Evolutionary conservation across 2,113 vertebrate species (phyloP), one percentile per base, ranked within the genome.

Genomic region (Macquaria australasica): DNA sequence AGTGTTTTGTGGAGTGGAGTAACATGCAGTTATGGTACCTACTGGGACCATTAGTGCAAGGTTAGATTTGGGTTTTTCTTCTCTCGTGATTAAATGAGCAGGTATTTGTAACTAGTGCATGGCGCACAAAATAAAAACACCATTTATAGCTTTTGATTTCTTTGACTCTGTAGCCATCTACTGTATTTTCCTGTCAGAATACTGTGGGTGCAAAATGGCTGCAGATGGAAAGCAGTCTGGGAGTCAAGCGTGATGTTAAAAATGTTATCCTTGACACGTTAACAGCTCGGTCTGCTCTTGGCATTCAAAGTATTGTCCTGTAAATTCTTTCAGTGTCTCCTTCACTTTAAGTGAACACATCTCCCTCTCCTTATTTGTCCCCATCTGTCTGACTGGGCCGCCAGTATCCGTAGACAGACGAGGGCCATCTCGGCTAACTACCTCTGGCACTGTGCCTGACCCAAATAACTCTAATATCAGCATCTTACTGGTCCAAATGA

Each of bases 391-490:
- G 58, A 79, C 21, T 31, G 48, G 74, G 45, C 74, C 39, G 68
- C 64, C 68, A 73, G 70, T 79, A 48, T 86, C 70, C 78, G 58
- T 9, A 48, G 63, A 86, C 77, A 73, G 84, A 81, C 81, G 66
- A 78, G 77, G 84, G 69, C 69, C 73, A 83, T 84, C 84, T 83
- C 31, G 79, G 85, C 67, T 77, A 76, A 79, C 74, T 70, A 55
- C 56, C 23, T 76, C 58, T 89, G 93, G 83, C 88, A 69, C 56
- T 53, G 43, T 63, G 88, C 81, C 86, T 88, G 83, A 89, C 89
- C 90, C 85, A 90, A 93, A 92, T 90, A 91, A 86, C 86, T 93
- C 51, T 59, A 86, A 89, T 88, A 90, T 89, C 77, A 85, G 41
- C 82, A 72, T 63, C 81, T 87, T 67, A 81, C 39, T 53, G 58